phyloP scores from a whole-genome alignment of 1,140 invertebrate species.

The Melitaea cinxia region DNA sequence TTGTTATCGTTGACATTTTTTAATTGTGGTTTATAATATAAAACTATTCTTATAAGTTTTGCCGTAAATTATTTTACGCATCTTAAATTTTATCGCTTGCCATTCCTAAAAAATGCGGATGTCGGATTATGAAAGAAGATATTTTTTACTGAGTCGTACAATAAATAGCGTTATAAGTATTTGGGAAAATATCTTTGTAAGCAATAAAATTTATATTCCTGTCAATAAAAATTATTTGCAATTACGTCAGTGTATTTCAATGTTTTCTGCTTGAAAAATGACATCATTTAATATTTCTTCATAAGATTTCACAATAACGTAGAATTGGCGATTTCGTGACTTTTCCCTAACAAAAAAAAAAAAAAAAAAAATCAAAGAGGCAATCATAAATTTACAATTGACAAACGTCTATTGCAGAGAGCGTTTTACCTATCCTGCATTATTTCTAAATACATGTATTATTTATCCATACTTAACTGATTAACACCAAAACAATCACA shows the following conservation, averaged over 20 bases:
- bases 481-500: conserved; percentile 16
- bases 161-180: no score
- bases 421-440: background rate
- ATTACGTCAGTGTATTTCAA: conserved; percentile 3
- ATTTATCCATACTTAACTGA: conserved; percentile 10
- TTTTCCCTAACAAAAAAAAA: background rate
- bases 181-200: no score
- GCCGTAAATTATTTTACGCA: background rate
- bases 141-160: background rate
- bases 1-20: no score
- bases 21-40: no score
- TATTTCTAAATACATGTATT: conserved; percentile 5
- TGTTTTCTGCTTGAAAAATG: background rate
- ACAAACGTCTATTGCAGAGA: no score
- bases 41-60: background rate
- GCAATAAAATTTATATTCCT: background rate
- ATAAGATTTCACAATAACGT: background rate
- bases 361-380: background rate
- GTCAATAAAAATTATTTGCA: background rate
- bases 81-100: background rate
- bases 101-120: background rate
- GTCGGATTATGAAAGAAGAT: conserved; percentile 3
- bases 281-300: background rate
- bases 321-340: background rate
- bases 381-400: background rate